Conservation (phyloP, 2,888 invertebrate species). For the Beris morrisii region DNA sequence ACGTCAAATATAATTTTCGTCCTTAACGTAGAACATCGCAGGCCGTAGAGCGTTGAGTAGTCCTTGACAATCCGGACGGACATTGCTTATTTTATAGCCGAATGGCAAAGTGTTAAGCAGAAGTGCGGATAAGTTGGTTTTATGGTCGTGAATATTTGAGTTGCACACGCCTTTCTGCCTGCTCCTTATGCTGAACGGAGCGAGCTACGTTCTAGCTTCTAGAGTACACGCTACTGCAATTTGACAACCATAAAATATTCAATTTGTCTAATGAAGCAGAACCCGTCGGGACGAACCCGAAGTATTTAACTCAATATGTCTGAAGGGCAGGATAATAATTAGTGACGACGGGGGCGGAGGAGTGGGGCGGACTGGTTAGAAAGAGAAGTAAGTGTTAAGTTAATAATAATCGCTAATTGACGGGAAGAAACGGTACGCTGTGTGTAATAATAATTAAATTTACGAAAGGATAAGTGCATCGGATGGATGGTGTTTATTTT, state of each 20-base stretch:
- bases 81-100: no score
- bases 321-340: conserved; percentile 9
- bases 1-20: no score
- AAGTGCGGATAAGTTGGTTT: conserved; percentile 6
- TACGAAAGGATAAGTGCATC: not conserved
- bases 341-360: not conserved
- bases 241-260: conserved; percentile 21
- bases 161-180: conserved; percentile 5
- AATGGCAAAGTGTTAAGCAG: not conserved
- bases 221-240: conserved; percentile 10
- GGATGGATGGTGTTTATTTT: no score
- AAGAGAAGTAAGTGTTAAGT: conserved; percentile 7
- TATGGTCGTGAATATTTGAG: not conserved
- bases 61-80: no score
- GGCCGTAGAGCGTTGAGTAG: no score
- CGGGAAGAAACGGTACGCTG: not conserved
- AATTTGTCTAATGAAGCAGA: conserved; percentile 24
- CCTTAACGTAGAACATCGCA: no score
- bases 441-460: not conserved
- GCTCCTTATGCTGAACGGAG: not conserved
- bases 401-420: conserved; percentile 22
- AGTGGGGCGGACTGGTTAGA: no score
- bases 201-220: not conserved
- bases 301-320: conserved; percentile 1
- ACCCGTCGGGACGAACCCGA: not conserved